Evolutionary conservation across 2,797 vertebrate genomes (phyloP), one percentile per base, ranked within the genome.

Genomic region (Pristis pectinata): DNA sequence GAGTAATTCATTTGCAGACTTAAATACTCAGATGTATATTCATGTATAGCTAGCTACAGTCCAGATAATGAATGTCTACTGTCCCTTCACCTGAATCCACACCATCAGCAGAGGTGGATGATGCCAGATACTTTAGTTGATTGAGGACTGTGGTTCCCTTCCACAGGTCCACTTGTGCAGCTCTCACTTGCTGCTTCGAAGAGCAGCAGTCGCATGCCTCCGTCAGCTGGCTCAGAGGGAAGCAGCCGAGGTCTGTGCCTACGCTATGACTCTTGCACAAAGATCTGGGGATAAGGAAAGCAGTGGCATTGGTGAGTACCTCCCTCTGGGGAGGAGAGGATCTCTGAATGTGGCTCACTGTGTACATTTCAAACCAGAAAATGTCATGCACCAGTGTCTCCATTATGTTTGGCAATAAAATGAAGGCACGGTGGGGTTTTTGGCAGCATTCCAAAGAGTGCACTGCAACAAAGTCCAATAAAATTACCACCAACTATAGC

Each of bases 171-270:
- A 99, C 95, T 97, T 99, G n/a, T 99, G 99, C 96, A 99, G 99
- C 96, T 99, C 99, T 95, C 99, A 99, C 95, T 96, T 99, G 96
- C 95, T 99, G 94, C 97, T 99, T 92, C 98, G 99, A 2, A 98
- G 99, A 6, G 99, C 99, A 6, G 98, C 99, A 0, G 99, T 99
- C 94, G 99, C 99, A 0, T 99, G 99, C 95, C 97, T 99, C 80
- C 97, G 99, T 64, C 99, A 99, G 95, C 98, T 99, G 3, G 99
- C 98, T 64, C 99, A 99, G 95, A 97, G 99, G 95, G 99, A 99
- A 96, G 99, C 99, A 0, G 97, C 99, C 0, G 99, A 99, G 97
- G 99, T 99, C 0, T 99, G 99, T 80, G 99, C 98, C 96, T 99
- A 99, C 13, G 99, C 99, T 95, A 99, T 98, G 98, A 99, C 98